Evolutionary conservation across 2,888 invertebrate genomes (phyloP).

Genomic region (Theretra japonica): DNA sequence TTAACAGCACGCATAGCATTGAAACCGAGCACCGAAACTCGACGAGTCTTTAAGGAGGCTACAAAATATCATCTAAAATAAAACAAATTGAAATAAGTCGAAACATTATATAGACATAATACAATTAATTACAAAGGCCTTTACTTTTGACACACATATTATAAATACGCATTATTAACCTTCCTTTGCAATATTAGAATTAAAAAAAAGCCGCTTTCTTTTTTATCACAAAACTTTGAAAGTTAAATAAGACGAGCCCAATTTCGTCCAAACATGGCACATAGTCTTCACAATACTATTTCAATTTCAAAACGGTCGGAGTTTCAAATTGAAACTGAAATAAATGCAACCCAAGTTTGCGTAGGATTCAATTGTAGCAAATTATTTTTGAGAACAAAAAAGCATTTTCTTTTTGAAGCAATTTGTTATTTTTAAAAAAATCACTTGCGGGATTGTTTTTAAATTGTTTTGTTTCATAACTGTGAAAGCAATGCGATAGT

Average conservation of each 20-base stretch:
- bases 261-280: constrained; percentile 1
- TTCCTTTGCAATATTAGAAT: not conserved
- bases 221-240: not conserved
- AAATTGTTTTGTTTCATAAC: not conserved
- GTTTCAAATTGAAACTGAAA: constrained; percentile 2
- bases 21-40: no score
- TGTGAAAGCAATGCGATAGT: not conserved
- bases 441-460: not conserved
- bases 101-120: not conserved
- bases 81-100: no score
- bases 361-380: constrained; percentile 7
- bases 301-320: not conserved
- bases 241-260: not conserved
- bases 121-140: not conserved
- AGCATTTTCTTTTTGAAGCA: not conserved
- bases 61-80: no score
- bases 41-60: no score
- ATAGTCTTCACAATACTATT: not conserved
- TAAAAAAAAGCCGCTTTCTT: not conserved
- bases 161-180: no score
- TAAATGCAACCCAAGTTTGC: not conserved
- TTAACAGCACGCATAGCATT: no score
- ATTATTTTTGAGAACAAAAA: not conserved
- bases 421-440: constrained; percentile 1
- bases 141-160: no score